These are phyloP conservation scores for Mercenaria mercenaria DNA, from an alignment of 1,140 invertebrate species.

Conservation along the genomic window DNA sequence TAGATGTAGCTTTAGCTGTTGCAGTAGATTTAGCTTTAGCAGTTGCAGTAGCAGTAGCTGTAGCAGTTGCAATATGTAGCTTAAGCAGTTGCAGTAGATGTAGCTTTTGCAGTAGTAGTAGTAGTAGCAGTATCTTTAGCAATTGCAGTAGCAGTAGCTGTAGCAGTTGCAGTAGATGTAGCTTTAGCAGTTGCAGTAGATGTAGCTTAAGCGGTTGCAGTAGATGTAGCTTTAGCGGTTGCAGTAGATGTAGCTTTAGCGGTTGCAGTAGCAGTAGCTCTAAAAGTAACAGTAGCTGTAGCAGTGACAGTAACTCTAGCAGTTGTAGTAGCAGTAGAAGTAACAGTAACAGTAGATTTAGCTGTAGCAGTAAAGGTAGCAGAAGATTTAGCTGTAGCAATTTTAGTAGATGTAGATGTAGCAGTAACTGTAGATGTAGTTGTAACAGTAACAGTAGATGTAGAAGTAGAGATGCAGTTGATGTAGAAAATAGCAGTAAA, in stretches of 20 bases:
- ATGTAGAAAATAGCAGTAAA: slow-evolving; percentile 9
- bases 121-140: slow-evolving; percentile 28
- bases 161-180: no score
- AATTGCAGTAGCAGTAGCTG: slow-evolving; percentile 30
- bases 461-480: slow-evolving; percentile 27
- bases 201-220: no score
- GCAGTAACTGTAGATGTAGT: background rate
- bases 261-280: background rate
- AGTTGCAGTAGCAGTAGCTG: slow-evolving; percentile 40
- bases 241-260: no score
- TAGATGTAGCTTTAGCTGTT: no score
- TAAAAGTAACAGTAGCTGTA: slow-evolving; percentile 16
- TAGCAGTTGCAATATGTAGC: slow-evolving; percentile 46
- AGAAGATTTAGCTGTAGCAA: slow-evolving; percentile 15
- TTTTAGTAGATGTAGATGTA: slow-evolving; percentile 1
- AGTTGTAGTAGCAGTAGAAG: slow-evolving; percentile 17
- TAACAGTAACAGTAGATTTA: slow-evolving; percentile 20
- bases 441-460: slow-evolving; percentile 20
- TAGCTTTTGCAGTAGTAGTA: slow-evolving; percentile 41
- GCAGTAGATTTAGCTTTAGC: no score
- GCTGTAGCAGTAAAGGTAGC: background rate
- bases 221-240: no score
- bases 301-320: slow-evolving; percentile 19
- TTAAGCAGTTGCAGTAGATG: no score
- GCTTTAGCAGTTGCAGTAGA: no score